Evolutionary conservation across 2,888 invertebrate genomes (phyloP).

Genomic region (Lasioglossum vierecki): DNA sequence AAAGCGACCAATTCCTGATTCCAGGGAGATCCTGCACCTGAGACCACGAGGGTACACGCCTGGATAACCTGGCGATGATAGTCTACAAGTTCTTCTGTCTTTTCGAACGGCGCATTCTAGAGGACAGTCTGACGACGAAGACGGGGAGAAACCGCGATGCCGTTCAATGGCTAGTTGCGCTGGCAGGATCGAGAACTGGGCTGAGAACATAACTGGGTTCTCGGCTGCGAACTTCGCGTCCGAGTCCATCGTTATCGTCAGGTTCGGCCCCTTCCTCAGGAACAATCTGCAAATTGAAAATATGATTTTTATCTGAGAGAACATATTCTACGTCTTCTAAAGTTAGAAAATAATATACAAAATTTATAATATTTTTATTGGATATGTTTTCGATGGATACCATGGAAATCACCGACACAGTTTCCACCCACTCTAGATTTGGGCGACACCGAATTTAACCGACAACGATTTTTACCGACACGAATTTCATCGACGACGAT

Average conservation of each 20-base stretch:
- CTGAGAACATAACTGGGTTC: constrained; percentile 79
- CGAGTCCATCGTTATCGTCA: constrained; percentile 76
- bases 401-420: no score
- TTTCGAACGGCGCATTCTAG: constrained; percentile 76
- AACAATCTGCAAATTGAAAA: constrained; percentile 67
- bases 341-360: background rate
- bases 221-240: constrained; percentile 76
- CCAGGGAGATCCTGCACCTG: constrained; percentile 73
- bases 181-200: constrained; percentile 77
- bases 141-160: constrained; percentile 71
- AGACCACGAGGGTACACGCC: constrained; percentile 78
- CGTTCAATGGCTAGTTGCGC: constrained; percentile 72
- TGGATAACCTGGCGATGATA: constrained; percentile 76
- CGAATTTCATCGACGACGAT: no score
- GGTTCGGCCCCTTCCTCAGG: constrained; percentile 74
- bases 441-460: no score
- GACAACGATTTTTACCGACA: no score
- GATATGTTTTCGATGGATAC: background rate
- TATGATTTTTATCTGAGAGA: background rate
- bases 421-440: no score
- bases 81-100: constrained; percentile 73
- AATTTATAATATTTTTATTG: background rate
- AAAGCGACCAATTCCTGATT: constrained; percentile 75
- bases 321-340: no score
- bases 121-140: constrained; percentile 72